Evolutionary conservation across 2,797 vertebrate species (phyloP), one percentile per base, ranked within the genome.

Genomic region (Dicrostonyx torquatus): DNA sequence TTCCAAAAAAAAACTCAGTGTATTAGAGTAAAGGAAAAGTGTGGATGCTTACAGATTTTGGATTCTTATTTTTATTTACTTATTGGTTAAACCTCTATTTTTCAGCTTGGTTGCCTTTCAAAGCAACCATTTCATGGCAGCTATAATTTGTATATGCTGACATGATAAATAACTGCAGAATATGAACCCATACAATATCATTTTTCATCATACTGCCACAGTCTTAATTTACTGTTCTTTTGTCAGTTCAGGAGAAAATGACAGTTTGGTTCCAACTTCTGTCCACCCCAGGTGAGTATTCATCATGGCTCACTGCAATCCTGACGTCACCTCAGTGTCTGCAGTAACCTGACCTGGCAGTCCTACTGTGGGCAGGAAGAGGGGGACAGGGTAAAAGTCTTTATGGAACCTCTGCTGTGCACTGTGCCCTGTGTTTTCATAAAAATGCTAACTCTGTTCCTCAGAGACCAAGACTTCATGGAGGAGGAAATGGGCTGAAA

Each of bases 221-320:
- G 20, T 90, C 73, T 85, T 88, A 94, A 95, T 87, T 94, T 97
- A 89, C 79, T 82, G 89, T 77, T 37, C 29, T 34, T 94, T 84
- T 62, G 62, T 92, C 84, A 78, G 29, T 87, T 94, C 66, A 89
- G 93, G 90, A 79, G 31, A 90, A 94, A 89, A 34, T 26, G 29
- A 90, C 70, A 24, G 12, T 14, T 94, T 87, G 53, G 79, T 75
- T 68, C 64, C 75, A 89, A 72, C 73, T 82, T 58, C 26, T 64
- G 15, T 45, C 78, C 18, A 24, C 22, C 37, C 20, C 24, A 48
- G 9, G 37, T 68, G 37, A 85, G 58, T 64, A 50, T 43, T 85
- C 79, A 78, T 72, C 55, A 15, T 5, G 34, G 20, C 15, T 94
- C 15, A n/a, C 34, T 17, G 3, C 31, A 60, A 15, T 58, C n/a